These are phyloP conservation scores for Leucania comma DNA, from an alignment of 2,888 invertebrate genomes.

Conservation along the genomic window DNA sequence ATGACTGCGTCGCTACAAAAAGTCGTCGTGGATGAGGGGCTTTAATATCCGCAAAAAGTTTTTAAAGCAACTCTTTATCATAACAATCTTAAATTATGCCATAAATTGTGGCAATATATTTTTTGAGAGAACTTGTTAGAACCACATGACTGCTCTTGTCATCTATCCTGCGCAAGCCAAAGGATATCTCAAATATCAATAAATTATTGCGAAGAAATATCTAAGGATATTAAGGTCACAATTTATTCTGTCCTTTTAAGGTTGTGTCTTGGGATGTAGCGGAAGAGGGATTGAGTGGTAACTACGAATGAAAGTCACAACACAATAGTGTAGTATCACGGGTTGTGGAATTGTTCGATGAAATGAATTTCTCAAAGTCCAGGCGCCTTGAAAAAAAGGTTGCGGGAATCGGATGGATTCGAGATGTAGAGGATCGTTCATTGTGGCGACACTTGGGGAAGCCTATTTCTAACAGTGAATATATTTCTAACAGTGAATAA, in stretches of 20 bases:
- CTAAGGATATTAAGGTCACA: constrained; percentile 17
- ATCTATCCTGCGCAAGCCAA: constrained; percentile 22
- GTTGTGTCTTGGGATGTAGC: not conserved
- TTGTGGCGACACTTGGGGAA: no score
- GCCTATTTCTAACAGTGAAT: no score
- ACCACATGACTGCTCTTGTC: constrained; percentile 7
- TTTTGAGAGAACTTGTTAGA: constrained; percentile 12
- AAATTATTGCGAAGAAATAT: constrained; percentile 49
- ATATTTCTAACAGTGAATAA: no score
- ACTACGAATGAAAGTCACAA: not conserved
- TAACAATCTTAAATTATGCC: constrained; percentile 24
- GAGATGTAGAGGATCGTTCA: no score
- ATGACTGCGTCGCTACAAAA: no score
- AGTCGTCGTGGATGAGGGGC: no score
- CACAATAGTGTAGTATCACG: no score
- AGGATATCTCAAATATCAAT: constrained; percentile 33
- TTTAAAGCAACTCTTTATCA: not conserved
- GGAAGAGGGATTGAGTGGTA: not conserved
- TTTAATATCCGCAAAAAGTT: not conserved
- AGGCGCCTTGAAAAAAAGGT: no score
- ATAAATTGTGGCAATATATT: constrained; percentile 6
- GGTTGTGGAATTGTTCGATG: no score
- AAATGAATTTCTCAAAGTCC: no score
- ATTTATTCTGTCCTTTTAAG: constrained; percentile 24
- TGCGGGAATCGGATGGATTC: no score